These are phyloP conservation scores for Leptopilina syphax DNA, from an alignment of 2,888 invertebrate genomes.

Conservation along the genomic window DNA sequence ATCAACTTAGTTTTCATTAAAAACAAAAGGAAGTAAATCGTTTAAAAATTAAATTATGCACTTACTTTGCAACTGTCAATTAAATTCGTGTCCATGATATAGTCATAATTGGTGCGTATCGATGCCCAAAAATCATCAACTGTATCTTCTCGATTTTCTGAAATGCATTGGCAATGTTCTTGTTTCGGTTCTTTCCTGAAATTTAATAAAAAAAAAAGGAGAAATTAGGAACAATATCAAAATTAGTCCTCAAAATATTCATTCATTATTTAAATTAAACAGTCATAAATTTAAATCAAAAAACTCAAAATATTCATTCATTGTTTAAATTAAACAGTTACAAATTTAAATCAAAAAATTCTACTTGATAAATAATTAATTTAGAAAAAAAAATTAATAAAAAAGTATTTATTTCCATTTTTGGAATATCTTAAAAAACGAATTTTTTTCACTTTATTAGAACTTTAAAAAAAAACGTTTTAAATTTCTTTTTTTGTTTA, in stretches of 20 bases:
- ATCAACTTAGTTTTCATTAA: neutral
- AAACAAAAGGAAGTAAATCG: neutral
- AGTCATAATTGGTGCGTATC: constrained; percentile 93
- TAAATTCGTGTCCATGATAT: constrained; percentile 96
- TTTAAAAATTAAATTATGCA: constrained; percentile 2
- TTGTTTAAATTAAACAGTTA: no score
- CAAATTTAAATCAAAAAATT: no score
- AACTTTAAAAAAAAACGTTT: neutral
- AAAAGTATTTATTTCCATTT: neutral
- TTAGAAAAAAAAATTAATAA: neutral
- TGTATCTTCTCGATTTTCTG: constrained; percentile 27
- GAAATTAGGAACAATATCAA: neutral
- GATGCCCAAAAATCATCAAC: constrained; percentile 93
- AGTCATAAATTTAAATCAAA: no score
- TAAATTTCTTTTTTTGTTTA: no score
- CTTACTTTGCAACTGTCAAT: constrained; percentile 90
- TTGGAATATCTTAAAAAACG: neutral
- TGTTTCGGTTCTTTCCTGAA: constrained; percentile 84
- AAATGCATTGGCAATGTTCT: constrained; percentile 86
- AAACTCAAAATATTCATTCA: no score
- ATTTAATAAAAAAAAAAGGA: constrained; percentile 55
- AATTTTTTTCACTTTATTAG: neutral
- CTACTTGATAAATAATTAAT: no score
- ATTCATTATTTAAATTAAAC: no score
- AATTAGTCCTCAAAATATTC: no score